These are phyloP conservation scores for Pomatostomus ruficeps DNA, from an alignment of 2,113 vertebrate genomes.

Conservation along the genomic window DNA sequence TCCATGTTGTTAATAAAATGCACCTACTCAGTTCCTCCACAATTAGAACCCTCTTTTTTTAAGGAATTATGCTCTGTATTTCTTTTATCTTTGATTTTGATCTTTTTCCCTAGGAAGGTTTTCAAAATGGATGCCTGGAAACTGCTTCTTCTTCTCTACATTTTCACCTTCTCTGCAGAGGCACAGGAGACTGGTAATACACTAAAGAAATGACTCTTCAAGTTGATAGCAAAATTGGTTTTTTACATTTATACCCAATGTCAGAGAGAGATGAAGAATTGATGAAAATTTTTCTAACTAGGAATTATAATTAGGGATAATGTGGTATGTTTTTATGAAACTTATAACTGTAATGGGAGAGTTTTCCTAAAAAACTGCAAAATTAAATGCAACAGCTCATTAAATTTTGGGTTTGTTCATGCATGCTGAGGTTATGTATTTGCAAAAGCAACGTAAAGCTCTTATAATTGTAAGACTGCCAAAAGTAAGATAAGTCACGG, in stretches of 20 bases:
- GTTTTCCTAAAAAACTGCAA: background rate
- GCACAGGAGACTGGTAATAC: constrained; percentile 67
- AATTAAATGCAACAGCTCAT: background rate
- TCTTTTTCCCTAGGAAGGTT: constrained; percentile 8
- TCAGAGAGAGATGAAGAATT: background rate
- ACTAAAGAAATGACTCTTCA: background rate
- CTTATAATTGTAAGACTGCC: background rate
- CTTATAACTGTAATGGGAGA: background rate
- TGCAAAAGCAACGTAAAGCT: background rate
- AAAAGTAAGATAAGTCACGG: background rate
- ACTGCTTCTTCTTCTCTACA: constrained; percentile 1
- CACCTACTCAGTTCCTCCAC: background rate
- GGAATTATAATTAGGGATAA: background rate
- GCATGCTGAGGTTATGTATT: background rate
- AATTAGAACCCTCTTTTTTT: background rate
- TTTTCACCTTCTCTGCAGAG: background rate
- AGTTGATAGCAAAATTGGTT: background rate
- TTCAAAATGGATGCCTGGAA: constrained; percentile 58
- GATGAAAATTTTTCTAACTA: background rate
- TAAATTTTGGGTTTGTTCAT: background rate
- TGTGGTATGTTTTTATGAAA: background rate
- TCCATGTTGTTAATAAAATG: background rate
- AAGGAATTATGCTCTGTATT: background rate
- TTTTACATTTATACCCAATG: background rate
- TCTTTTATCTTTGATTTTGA: background rate